Evolutionary conservation across 1,140 invertebrate species (phyloP), one percentile per base, ranked within the genome.

Genomic region (Littorina saxatilis): DNA sequence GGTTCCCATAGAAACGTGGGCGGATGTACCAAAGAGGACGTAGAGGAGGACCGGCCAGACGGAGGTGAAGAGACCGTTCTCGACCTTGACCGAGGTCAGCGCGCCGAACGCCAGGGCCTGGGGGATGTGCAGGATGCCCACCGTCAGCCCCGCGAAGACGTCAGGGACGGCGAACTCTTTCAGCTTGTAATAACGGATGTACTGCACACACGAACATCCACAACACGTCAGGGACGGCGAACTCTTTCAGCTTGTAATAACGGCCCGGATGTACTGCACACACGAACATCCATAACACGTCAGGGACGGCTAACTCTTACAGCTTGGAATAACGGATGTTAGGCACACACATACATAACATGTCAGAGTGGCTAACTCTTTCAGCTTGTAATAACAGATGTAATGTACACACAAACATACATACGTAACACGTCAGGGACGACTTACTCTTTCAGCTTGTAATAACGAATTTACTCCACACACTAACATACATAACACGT

Each of bases 11-110:
- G 91, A 91, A 43, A 92, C 87, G 83, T 94, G 94, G 35, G 91
- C 84, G 9, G 93, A 93, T 4, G 94, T 94, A 72, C 93, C 94
- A 73, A 94, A 93, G 70, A 94, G 77, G 37, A 93, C 90, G 86
- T 94, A 94, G 43, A 94, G 78, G 13, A 94, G 79, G 0, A 92
- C 89, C 9, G 94, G 93, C 90, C 94, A 94, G 70, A 94, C 92
- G 9, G 93, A 93, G 3, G 92, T 93, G 84, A 94, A 94, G 0
- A 94, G 90, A 11, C 94, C 94, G 83, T 92, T 90, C 52, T 94
- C 91, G 23, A 93, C 89, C 47, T 92, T 90, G 1, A 94, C 89
- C 15, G 91, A 90, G 1, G 94, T 92, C 11, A 94, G 86, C 35
- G 92, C 83, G 15, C 93, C 92, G 86, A 94, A 94, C 13, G 93